A percentile compares a stretch with the other conserved stretches of the same genome.
phyloP scores from a whole-genome alignment of 2,113 vertebrate species.

The Brevimyrus niger region DNA sequence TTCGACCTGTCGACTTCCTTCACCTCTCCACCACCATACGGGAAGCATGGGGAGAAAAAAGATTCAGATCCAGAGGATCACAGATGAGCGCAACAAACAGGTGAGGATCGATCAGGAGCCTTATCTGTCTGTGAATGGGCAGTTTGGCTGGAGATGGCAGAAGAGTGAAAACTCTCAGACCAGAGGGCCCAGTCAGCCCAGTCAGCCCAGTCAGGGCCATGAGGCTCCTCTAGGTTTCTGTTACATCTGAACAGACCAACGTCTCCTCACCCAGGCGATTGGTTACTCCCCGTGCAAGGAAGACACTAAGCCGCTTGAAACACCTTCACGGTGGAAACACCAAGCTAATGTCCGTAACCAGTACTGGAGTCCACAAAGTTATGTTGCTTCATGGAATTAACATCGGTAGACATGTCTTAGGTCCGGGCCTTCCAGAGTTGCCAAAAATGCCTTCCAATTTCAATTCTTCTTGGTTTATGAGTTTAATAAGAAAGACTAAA shows the following conservation, averaged over 20 bases:
- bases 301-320: not conserved
- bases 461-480: not conserved
- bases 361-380: not conserved
- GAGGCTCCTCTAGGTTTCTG: not conserved
- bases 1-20: conserved; percentile 6
- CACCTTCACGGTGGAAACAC: not conserved
- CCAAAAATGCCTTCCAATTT: not conserved
- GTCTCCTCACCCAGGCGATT: not conserved
- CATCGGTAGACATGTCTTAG: not conserved
- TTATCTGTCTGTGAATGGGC: not conserved
- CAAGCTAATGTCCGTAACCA: not conserved
- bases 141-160: not conserved
- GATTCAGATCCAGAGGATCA: conserved; percentile 26
- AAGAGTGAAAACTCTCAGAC: not conserved
- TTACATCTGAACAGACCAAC: not conserved
- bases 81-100: conserved; percentile 23
- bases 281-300: not conserved
- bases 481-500: not conserved
- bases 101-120: conserved; percentile 1
- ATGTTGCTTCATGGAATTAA: not conserved
- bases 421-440: not conserved
- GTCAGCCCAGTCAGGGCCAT: not conserved
- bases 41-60: conserved; percentile 34
- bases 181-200: not conserved
- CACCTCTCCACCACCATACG: conserved; percentile 37